Evolutionary conservation across 35 echinoderm and acorn worm genomes (phyloP), one percentile per base, ranked within the genome.

Genomic region (Stichopus chloronotus): DNA sequence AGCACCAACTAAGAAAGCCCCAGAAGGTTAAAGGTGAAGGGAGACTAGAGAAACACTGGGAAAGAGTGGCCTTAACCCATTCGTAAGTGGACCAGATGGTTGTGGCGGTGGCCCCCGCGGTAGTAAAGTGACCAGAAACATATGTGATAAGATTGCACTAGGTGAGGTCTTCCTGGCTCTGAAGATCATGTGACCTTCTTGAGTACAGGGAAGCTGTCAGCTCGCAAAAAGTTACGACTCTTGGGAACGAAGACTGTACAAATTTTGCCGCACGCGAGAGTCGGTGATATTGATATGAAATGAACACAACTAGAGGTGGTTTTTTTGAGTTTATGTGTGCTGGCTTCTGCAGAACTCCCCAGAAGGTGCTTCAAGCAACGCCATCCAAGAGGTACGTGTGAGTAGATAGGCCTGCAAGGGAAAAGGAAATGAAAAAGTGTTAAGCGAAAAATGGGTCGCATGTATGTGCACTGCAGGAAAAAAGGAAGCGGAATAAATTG

Each of bases 321-420:
- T 53, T 89, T 54, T 83, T 61, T 21, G 83, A 76, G 60, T 97
- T 95, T 95, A 97, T 88, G 94, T 94, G 96, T 97, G 96, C 92
- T 97, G 96, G 88, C 96, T 97, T 93, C 91, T 91, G 96, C 96
- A 97, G 93, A 78, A 97, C 92, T 95, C 94, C 54, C 93, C 91
- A 63, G 92, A 74, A 81, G 58, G 87, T 90, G 81, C 91, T 90
- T 76, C 92, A 87, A 92, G 94, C 68, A 95, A 83, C 96, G 96
- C 96, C 96, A 97, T 97, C 90, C 90, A 91, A 77, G 90, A 91
- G 25, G 57, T 52, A 59, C 69, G 53, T 77, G 90, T 79, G 76
- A 22, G 71, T 91, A 78, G 69, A 79, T 25, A 91, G 71, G 76
- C 90, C 90, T 91, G 90, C 52, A n/a, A 78, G n/a, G 52, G 16